These are phyloP conservation scores for Sula dactylatra DNA, from an alignment of 2,113 vertebrate genomes.

Conservation along the genomic window DNA sequence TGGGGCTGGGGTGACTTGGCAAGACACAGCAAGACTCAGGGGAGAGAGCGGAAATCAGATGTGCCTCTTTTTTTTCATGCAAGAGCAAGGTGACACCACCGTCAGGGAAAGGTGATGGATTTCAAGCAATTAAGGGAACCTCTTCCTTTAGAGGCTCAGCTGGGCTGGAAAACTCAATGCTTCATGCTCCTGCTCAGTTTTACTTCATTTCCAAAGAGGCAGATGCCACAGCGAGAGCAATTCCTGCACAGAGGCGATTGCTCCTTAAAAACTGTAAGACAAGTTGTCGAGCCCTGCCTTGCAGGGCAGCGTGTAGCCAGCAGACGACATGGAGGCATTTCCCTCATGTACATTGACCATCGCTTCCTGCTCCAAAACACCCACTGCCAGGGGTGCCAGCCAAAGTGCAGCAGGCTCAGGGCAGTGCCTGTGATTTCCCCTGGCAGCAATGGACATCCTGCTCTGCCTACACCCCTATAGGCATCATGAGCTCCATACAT, in stretches of 20 bases:
- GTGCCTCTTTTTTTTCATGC: not conserved
- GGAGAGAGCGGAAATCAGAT: not conserved
- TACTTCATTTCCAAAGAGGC: not conserved
- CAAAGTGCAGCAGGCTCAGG: not conserved
- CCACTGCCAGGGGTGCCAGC: fast-evolving
- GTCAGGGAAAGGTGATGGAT: not conserved
- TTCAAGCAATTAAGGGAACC: not conserved
- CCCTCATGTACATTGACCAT: fast-evolving
- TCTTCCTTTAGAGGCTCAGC: not conserved
- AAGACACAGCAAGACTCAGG: not conserved
- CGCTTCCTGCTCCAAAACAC: not conserved
- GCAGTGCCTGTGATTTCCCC: not conserved
- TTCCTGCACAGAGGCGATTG: not conserved
- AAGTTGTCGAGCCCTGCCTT: not conserved
- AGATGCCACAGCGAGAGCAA: not conserved
- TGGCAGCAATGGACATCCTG: not conserved
- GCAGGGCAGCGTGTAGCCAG: not conserved
- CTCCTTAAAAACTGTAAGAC: not conserved
- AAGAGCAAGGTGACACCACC: not conserved
- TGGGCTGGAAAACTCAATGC: not conserved
- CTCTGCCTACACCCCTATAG: not conserved
- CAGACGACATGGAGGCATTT: fast-evolving
- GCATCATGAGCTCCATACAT: not conserved
- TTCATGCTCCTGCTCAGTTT: not conserved
- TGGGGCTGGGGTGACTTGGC: not conserved